phyloP scores from a whole-genome alignment of 2,888 invertebrate genomes.

The Neocrepidodera transversa region DNA sequence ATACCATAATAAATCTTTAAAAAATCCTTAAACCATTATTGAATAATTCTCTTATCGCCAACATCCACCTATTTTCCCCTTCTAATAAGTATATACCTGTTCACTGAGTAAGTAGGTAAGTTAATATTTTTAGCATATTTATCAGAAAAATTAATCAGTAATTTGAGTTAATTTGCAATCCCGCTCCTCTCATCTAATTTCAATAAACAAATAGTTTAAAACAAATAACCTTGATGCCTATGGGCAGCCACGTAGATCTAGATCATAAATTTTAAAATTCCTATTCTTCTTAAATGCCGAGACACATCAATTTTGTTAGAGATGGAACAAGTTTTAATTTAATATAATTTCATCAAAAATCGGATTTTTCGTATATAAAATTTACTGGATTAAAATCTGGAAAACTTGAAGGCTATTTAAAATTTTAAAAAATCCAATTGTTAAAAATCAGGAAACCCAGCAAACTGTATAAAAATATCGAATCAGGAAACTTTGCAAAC shows the following conservation, averaged over 20 bases:
- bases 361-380: no score
- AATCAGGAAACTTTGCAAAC: no score
- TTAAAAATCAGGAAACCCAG: no score
- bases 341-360: no score
- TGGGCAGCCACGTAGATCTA: conserved; percentile 30
- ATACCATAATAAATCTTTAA: no score
- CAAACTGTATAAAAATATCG: no score
- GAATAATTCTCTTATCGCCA: no score
- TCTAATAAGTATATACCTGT: not conserved
- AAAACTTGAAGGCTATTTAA: no score
- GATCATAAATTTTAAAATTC: conserved; percentile 27
- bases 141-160: conserved; percentile 7
- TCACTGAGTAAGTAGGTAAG: conserved; percentile 1
- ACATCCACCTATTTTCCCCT: no score
- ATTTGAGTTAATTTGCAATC: conserved; percentile 10
- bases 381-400: no score
- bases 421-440: no score
- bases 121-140: conserved; percentile 11
- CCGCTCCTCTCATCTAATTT: conserved; percentile 18
- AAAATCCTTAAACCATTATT: no score
- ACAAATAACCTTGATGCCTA: conserved; percentile 31
- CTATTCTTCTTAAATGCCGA: conserved; percentile 57
- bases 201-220: conserved; percentile 7
- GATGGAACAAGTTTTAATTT: conserved; percentile 12
- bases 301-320: conserved; percentile 62